Percentiles rank a stretch among this genome's conserved stretches.
These are phyloP conservation scores for Poeciliopsis prolifica DNA, from an alignment of 2,113 vertebrate genomes.

Conservation along the genomic window DNA sequence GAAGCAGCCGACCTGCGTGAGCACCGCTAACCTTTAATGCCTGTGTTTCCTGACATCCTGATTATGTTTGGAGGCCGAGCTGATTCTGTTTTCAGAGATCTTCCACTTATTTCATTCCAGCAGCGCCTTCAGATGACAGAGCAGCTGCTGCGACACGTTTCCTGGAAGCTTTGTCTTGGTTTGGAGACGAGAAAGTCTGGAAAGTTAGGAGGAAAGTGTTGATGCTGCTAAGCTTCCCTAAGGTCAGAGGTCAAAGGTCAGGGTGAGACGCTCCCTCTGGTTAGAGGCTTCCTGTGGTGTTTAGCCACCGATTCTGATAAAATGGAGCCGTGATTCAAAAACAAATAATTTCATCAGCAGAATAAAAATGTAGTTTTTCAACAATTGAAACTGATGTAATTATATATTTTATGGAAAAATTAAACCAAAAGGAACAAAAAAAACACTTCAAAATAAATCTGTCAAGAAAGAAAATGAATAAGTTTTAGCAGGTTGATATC, in stretches of 20 bases:
- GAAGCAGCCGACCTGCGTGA: not conserved
- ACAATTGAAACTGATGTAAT: too few species aligned
- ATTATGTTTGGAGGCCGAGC: not conserved
- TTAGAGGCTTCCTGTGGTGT: not conserved
- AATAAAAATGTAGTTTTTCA: too few species aligned
- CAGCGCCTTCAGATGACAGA: not conserved
- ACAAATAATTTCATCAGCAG: too few species aligned
- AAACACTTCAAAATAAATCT: too few species aligned
- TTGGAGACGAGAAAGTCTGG: too few species aligned
- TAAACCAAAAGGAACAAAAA: too few species aligned
- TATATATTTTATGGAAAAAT: too few species aligned
- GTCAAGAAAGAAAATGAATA: too few species aligned
- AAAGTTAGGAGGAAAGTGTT: not conserved
- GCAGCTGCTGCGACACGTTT: not conserved
- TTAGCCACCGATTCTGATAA: too few species aligned
- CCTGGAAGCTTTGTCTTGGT: not conserved
- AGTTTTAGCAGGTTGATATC: too few species aligned
- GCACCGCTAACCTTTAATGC: not conserved
- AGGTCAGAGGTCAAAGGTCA: not conserved
- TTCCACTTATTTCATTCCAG: not conserved
- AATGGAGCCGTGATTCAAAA: too few species aligned
- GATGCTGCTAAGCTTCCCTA: not conserved
- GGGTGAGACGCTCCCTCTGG: not conserved
- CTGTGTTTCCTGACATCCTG: conserved; percentile 5
- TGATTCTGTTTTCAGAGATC: not conserved